Evolutionary conservation across 2,113 vertebrate genomes (phyloP).

Genomic region (Heterotilapia buettikoferi): DNA sequence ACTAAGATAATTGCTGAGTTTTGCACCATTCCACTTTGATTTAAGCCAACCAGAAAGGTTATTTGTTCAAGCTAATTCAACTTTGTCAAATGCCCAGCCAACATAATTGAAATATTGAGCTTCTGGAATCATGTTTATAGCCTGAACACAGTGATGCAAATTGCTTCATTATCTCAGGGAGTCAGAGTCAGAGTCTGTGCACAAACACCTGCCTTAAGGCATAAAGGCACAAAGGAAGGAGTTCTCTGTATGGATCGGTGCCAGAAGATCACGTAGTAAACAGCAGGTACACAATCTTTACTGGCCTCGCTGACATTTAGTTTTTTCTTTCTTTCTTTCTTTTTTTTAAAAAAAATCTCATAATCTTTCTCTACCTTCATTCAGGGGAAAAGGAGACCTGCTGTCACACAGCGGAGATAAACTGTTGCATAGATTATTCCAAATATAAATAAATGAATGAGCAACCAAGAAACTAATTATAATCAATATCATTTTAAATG

Average conservation of each 20-base stretch:
- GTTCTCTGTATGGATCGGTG: not conserved
- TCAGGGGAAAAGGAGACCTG: rapidly evolving
- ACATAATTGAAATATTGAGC: not conserved
- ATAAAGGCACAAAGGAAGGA: not conserved
- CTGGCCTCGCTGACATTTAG: rapidly evolving
- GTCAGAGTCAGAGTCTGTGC: not conserved
- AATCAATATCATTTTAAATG: not conserved
- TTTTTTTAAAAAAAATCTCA: not conserved
- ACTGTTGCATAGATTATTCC: rapidly evolving
- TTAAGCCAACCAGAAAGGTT: not conserved
- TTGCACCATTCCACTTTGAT: not conserved
- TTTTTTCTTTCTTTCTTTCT: not conserved
- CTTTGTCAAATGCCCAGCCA: not conserved
- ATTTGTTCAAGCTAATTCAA: not conserved
- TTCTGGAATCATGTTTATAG: not conserved
- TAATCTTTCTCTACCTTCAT: not conserved
- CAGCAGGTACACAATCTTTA: not conserved
- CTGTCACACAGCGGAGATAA: not conserved
- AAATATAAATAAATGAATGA: not conserved
- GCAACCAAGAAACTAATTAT: not conserved
- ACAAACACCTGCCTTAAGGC: not conserved
- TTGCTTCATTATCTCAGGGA: not conserved
- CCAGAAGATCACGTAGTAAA: not conserved
- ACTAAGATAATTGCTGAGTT: not conserved
- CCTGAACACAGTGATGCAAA: not conserved